Evolutionary conservation across 2,888 invertebrate genomes (phyloP), one percentile per base, ranked within the genome.

Genomic region (Hoplodrina blanda): DNA sequence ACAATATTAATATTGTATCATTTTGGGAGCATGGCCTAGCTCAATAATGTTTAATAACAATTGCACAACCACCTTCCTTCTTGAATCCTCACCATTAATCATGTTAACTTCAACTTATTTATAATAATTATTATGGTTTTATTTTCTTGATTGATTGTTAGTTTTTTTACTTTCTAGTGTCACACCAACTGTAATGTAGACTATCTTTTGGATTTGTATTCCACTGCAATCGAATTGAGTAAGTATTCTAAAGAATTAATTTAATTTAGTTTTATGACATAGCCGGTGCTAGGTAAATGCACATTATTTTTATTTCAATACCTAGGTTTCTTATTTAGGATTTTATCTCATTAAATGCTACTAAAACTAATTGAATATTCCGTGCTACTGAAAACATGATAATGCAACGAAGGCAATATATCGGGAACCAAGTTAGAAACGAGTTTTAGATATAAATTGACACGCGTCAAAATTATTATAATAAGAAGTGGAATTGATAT

Each of bases 401-500:
- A 53, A 19, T 50, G 30, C 25, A 46, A 61, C 19, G 44, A 50
- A 52, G 19, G 44, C 53, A 75, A 67, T 65, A 49, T 30, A n/a
- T 66, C 19, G 64, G 67, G 60, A 81, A 62, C 77, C 56, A 79
- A 75, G 20, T 68, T 62, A 13, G 46, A 30, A 63, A 54, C 41
- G 1, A 72, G 13, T 44, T 33, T 64, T 79, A 68, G 41, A 53
- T 55, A 30, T 57, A 75, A 30, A 53, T 46, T 63, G 49, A 62
- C 54, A 15, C 17, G 57, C 46, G 74, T 81, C 70, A 69, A 78
- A 73, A 69, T 70, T 70, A 72, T 77, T 78, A 81, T 59, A 64
- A 62, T 78, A 66, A 76, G 65, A 81, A 80, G 73, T 65, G 78
- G 80, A 82, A 82, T 83, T 78, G 78, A 80, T 84, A 85, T 86